A percentile compares a stretch with the other conserved stretches of the same genome.
These are phyloP conservation scores for Chiloscyllium plagiosum DNA, from an alignment of 2,113 vertebrate genomes.

Conservation along the genomic window DNA sequence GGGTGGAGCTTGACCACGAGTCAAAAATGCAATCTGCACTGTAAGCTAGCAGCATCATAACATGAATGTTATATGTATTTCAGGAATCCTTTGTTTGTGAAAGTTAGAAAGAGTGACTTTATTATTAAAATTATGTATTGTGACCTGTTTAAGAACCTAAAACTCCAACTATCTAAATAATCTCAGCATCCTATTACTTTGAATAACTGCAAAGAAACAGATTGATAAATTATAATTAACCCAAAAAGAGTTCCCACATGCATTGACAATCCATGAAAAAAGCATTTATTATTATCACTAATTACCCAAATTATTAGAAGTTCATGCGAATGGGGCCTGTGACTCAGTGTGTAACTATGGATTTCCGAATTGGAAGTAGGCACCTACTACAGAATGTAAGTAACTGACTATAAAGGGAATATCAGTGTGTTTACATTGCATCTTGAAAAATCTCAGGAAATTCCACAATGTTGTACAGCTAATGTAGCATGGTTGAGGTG, in stretches of 20 bases:
- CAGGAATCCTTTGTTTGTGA: background rate
- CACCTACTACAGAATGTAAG: background rate
- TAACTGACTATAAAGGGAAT: background rate
- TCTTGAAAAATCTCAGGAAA: background rate
- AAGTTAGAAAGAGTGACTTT: background rate
- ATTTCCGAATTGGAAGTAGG: background rate
- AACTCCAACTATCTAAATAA: background rate
- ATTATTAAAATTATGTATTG: background rate
- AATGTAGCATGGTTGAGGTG: background rate
- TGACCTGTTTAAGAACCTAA: background rate
- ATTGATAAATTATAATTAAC: background rate
- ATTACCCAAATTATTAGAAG: background rate
- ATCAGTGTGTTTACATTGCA: background rate
- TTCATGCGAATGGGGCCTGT: background rate
- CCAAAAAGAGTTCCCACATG: background rate
- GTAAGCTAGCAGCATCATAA: background rate
- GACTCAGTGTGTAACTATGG: background rate
- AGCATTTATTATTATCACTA: background rate
- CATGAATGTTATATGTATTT: background rate
- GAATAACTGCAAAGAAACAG: no score
- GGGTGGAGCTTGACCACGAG: background rate
- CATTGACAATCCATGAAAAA: background rate
- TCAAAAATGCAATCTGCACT: background rate
- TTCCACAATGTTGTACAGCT: background rate
- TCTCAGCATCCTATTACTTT: background rate